These are phyloP conservation scores for Holacanthella duospinosa DNA, from an alignment of 2,888 invertebrate genomes.

Conservation along the genomic window DNA sequence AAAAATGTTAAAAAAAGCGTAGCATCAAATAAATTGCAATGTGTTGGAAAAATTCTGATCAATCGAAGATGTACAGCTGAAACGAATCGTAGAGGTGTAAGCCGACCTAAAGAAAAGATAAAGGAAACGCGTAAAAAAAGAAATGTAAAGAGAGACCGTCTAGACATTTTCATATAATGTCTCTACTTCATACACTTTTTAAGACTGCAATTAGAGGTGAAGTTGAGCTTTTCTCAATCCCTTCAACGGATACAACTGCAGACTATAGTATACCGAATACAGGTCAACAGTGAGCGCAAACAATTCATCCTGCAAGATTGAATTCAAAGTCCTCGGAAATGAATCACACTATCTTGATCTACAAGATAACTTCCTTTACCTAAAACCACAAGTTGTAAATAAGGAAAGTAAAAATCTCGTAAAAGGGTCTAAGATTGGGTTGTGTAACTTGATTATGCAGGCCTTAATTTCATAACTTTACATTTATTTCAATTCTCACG, in stretches of 20 bases:
- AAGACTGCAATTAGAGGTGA: slow-evolving; percentile 12
- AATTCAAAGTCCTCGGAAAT: slow-evolving; percentile 19
- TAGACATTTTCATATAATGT: slow-evolving; percentile 5
- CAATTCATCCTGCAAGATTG: slow-evolving; percentile 18
- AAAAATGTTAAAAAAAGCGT: too few species aligned
- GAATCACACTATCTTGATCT: slow-evolving; percentile 20
- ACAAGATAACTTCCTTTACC: slow-evolving; percentile 13
- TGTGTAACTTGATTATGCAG: slow-evolving; percentile 16
- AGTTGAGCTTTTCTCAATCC: too few species aligned
- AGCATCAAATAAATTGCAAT: too few species aligned
- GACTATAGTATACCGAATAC: slow-evolving; percentile 23
- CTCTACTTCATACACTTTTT: slow-evolving; percentile 11
- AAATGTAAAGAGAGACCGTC: too few species aligned
- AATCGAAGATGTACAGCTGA: too few species aligned
- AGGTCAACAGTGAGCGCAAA: slow-evolving; percentile 22
- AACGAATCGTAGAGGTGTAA: too few species aligned
- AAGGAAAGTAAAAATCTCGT: slow-evolving; percentile 8
- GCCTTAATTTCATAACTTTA: slow-evolving; percentile 18
- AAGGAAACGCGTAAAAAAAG: too few species aligned
- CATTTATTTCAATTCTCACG: slow-evolving; percentile 12
- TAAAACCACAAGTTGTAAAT: slow-evolving; percentile 12
- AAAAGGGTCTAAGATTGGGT: not conserved
- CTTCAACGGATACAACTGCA: too few species aligned
- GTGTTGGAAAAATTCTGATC: too few species aligned
- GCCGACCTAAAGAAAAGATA: too few species aligned